Percentiles rank a stretch among this genome's conserved stretches.
phyloP scores from a whole-genome alignment of 2,113 vertebrate species.

The Sphyrna mokarran region DNA sequence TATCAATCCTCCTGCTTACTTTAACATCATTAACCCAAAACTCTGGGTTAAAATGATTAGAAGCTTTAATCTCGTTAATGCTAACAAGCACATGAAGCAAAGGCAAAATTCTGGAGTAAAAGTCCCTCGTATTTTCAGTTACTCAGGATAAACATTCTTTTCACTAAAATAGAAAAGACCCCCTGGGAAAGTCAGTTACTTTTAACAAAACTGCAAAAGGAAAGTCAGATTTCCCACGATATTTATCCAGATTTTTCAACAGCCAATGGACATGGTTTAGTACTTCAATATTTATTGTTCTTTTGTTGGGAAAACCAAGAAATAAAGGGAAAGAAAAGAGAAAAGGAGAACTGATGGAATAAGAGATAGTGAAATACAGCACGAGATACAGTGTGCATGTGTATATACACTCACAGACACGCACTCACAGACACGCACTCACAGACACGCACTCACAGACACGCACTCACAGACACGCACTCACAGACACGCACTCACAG shows the following conservation, averaged over 20 bases:
- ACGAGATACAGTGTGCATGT: neutral
- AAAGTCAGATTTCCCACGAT: neutral
- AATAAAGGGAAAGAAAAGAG: neutral
- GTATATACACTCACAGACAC: too few species aligned
- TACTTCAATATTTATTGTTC: constrained; percentile 24
- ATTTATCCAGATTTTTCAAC: neutral
- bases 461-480: too few species aligned
- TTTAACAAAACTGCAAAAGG: neutral
- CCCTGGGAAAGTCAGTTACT: neutral
- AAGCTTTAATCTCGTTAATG: neutral
- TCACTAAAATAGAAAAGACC: neutral
- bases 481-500: too few species aligned
- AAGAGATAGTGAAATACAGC: neutral
- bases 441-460: too few species aligned
- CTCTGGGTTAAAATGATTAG: neutral
- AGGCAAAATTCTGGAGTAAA: neutral
- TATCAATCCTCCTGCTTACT: neutral
- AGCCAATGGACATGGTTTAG: neutral
- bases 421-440: too few species aligned
- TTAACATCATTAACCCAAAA: constrained; percentile 23
- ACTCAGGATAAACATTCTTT: constrained; percentile 19
- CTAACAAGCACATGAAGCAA: neutral
- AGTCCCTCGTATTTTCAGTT: neutral
- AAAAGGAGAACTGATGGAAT: neutral
- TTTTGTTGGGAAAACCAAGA: neutral